Evolutionary conservation across 2,888 invertebrate genomes (phyloP).

Genomic region (Apodemia zela): DNA sequence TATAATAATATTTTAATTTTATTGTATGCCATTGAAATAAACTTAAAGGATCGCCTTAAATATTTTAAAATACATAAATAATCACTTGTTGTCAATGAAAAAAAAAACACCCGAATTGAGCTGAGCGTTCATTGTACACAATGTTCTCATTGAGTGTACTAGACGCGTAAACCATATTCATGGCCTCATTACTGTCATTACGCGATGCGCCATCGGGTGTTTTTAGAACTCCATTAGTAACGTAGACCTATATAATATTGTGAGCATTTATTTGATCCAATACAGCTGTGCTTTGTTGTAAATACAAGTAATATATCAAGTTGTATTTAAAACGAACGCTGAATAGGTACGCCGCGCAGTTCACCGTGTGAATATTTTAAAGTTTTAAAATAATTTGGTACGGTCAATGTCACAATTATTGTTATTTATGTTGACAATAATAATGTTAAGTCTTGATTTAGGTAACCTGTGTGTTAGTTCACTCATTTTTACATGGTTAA

Average conservation of each 20-base stretch:
- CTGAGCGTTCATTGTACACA: neutral
- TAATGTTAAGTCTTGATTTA: too few species aligned
- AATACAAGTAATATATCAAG: neutral
- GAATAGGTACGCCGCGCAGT: neutral
- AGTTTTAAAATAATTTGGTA: too few species aligned
- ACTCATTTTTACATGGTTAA: too few species aligned
- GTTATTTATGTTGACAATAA: too few species aligned
- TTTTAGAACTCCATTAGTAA: slow-evolving; percentile 21
- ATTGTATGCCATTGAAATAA: too few species aligned
- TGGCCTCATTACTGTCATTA: slow-evolving; percentile 30
- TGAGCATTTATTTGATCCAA: neutral
- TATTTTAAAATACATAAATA: too few species aligned
- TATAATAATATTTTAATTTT: too few species aligned
- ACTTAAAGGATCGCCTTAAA: too few species aligned
- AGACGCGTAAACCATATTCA: slow-evolving; percentile 30
- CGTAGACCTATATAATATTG: slow-evolving; percentile 13
- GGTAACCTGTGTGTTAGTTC: too few species aligned
- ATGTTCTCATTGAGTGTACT: slow-evolving; percentile 24
- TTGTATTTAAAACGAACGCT: neutral
- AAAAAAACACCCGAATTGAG: too few species aligned
- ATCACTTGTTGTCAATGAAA: too few species aligned
- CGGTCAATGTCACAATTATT: too few species aligned
- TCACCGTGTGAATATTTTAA: neutral
- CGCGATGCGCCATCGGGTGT: slow-evolving; percentile 21
- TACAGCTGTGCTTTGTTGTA: neutral